Conservation (phyloP, 1,140 invertebrate species). For the Aplysia californica region DNA sequence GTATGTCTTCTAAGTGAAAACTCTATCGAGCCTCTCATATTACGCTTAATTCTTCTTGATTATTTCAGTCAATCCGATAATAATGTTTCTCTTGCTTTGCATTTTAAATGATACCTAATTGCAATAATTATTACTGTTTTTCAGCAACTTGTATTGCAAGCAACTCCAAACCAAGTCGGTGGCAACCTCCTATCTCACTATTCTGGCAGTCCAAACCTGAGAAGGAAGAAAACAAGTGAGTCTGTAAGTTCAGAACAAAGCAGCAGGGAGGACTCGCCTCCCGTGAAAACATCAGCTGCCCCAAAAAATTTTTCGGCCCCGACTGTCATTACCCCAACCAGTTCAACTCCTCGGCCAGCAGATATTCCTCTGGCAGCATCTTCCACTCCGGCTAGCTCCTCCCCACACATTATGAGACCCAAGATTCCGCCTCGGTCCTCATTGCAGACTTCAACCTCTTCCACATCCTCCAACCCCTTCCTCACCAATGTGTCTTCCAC, state of each 20-base stretch:
- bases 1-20: background rate
- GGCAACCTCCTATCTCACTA: background rate
- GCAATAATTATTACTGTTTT: background rate
- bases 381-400: background rate
- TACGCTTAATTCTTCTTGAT: background rate
- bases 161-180: background rate
- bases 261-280: background rate
- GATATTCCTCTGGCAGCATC: background rate
- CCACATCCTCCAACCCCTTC: background rate
- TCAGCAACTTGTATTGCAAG: slow-evolving; percentile 17
- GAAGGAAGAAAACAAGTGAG: slow-evolving; percentile 5
- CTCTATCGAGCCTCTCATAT: background rate
- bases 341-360: background rate
- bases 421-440: background rate
- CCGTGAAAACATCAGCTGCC: background rate
- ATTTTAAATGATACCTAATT: background rate
- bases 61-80: background rate
- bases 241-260: background rate
- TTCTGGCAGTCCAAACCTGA: slow-evolving; percentile 7
- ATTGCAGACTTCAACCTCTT: background rate
- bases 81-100: background rate
- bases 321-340: slow-evolving; percentile 10
- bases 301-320: background rate
- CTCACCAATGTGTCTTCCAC: background rate
- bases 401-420: background rate